Percentiles rank a stretch among this genome's conserved stretches.
Evolutionary conservation across 2,888 invertebrate genomes (phyloP).

Genomic region (Pomacea canaliculata): DNA sequence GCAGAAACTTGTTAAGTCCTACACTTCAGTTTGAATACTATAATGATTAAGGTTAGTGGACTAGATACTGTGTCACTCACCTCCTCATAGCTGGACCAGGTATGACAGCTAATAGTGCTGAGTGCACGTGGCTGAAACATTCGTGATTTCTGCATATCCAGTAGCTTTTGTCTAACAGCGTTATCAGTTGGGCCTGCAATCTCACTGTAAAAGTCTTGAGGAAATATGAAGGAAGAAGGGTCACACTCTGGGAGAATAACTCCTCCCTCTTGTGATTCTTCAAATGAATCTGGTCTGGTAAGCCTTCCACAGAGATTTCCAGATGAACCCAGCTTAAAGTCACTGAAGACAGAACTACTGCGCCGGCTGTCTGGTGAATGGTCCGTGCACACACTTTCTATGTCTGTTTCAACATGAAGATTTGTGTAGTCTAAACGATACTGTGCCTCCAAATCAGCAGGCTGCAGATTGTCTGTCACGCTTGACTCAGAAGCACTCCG

Average conservation of each 20-base stretch:
- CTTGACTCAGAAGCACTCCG: constrained; percentile 19
- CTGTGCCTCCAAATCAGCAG: constrained; percentile 37
- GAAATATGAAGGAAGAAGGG: constrained; percentile 24
- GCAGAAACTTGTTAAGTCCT: too few species aligned
- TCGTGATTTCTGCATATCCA: constrained; percentile 10
- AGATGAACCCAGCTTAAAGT: background rate
- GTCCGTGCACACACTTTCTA: constrained; percentile 30
- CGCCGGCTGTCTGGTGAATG: constrained; percentile 18
- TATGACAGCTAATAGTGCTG: constrained; percentile 38
- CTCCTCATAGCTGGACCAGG: constrained; percentile 62
- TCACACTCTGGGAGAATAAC: constrained; percentile 9
- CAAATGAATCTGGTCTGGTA: background rate
- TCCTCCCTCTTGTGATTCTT: background rate
- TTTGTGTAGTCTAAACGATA: constrained; percentile 60
- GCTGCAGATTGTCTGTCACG: constrained; percentile 30
- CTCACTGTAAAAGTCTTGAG: constrained; percentile 1
- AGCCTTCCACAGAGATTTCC: background rate
- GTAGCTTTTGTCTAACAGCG: constrained; percentile 2
- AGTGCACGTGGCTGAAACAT: constrained; percentile 33
- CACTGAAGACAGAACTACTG: constrained; percentile 20
- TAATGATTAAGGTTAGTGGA: too few species aligned
- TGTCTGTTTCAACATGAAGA: constrained; percentile 53
- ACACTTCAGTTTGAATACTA: too few species aligned
- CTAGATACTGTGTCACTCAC: constrained; percentile 52
- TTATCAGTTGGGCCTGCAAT: background rate